Percentiles rank a stretch among this genome's conserved stretches.
Conservation (phyloP, 1,140 invertebrate species). For the Pinna nobilis region DNA sequence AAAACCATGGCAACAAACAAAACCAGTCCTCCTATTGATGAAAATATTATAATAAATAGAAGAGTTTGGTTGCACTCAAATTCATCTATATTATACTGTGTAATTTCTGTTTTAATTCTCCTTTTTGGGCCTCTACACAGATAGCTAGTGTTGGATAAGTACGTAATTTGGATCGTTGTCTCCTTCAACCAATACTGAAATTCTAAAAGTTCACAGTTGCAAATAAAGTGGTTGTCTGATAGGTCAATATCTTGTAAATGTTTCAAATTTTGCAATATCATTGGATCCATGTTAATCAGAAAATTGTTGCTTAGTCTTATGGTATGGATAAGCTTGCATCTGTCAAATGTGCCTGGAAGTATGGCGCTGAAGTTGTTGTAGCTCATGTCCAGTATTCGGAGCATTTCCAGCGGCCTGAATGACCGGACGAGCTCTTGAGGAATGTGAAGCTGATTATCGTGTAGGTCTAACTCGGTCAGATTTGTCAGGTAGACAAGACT, state of each 20-base stretch:
- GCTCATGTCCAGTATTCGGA: conserved; percentile 56
- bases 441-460: conserved; percentile 48
- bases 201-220: conserved; percentile 56
- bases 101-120: conserved; percentile 35
- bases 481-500: conserved; percentile 52
- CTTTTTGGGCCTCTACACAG: conserved; percentile 36
- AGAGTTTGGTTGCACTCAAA: conserved; percentile 49
- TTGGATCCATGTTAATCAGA: conserved; percentile 40
- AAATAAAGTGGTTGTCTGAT: conserved; percentile 61
- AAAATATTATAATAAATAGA: conserved; percentile 49
- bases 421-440: conserved; percentile 22
- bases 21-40: conserved; percentile 41
- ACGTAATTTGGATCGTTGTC: conserved; percentile 41
- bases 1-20: conserved; percentile 40
- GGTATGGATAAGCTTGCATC: conserved; percentile 30
- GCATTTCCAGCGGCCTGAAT: conserved; percentile 42
- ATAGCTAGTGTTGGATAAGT: conserved; percentile 41
- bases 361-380: conserved; percentile 52
- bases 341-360: conserved; percentile 36
- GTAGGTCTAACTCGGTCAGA: conserved; percentile 50
- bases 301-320: conserved; percentile 48
- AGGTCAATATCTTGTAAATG: conserved; percentile 57
- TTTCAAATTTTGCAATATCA: conserved; percentile 42
- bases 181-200: conserved; percentile 57
- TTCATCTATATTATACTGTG: conserved; percentile 31